phyloP scores from a whole-genome alignment of 2,888 invertebrate species.

The Neelides folsomi region DNA sequence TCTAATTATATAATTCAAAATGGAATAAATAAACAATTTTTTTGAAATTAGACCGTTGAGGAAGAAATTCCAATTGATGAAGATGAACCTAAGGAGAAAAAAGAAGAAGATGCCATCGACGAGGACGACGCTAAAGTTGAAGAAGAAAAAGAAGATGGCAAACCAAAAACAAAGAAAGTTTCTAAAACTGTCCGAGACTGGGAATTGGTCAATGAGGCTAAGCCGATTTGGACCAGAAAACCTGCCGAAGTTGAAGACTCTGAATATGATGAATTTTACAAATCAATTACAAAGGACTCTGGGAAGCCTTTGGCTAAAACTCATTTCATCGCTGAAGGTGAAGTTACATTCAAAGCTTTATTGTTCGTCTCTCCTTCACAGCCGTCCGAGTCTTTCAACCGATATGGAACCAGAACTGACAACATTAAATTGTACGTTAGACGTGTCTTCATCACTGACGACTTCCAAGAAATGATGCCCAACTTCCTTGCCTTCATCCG shows the following conservation, averaged over 20 bases:
- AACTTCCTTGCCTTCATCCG: slow-evolving; percentile 89
- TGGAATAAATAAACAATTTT: not conserved
- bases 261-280: slow-evolving; percentile 93
- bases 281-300: slow-evolving; percentile 78
- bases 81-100: slow-evolving; percentile 45
- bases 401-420: slow-evolving; percentile 86
- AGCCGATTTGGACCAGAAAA: slow-evolving; percentile 97
- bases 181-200: slow-evolving; percentile 97
- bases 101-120: slow-evolving; percentile 37
- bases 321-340: slow-evolving; percentile 97
- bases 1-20: not conserved
- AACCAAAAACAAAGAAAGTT: slow-evolving; percentile 71
- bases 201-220: slow-evolving; percentile 81
- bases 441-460: slow-evolving; percentile 97
- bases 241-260: slow-evolving; percentile 66
- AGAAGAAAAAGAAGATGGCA: slow-evolving; percentile 51
- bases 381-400: slow-evolving; percentile 86
- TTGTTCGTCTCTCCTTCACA: slow-evolving; percentile 83
- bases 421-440: slow-evolving; percentile 95
- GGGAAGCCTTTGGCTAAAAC: slow-evolving; percentile 70
- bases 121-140: slow-evolving; percentile 50
- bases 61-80: slow-evolving; percentile 56
- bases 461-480: slow-evolving; percentile 99
- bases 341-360: slow-evolving; percentile 95
- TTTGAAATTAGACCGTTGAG: slow-evolving; percentile 48